Base-by-base conservation (phyloP, 1,140 invertebrate species). In the Listronotus bonariensis region DNA sequence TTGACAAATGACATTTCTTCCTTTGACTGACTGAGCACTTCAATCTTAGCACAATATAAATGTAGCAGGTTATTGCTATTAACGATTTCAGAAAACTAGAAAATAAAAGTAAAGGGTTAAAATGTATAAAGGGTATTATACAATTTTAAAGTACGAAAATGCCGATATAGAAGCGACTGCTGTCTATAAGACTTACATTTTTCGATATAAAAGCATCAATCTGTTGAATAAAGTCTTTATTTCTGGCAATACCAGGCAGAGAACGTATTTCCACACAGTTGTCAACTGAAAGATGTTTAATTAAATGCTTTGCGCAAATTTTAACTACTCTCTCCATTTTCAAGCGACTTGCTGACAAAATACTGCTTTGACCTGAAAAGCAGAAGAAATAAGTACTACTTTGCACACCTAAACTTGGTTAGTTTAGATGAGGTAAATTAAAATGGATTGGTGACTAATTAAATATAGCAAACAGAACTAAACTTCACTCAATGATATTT, bases 181-280 rank as follows among this genome's bases (percentile, higher is more conserved):
- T 60, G 20, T 8, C n/a, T 32, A 17, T 67, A 26, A 17, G 14
- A 82, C 82, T 82, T 78, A 89, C 88, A 74, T 92, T 83, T 67
- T 86, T 81, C 9, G 85, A 81, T 65, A 95, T 92, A 78, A 86
- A 93, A 6, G 80, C 74, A 78, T 92, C 89, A 40, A 91, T 85
- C 73, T 85, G 81, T 52, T 81, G 76, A 15, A 85, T 81, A 58
- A 90, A 84, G 41, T 82, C 80, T 48, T 84, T 82, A 76, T 88
- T 86, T 51, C 80, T 80, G 64, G 82, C 80, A 57, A 91, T 86
- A 45, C 88, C 88, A 54, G 87, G 87, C 69, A 91, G 77, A 18
- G 85, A 85, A 41, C 88, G 81, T 61, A 89, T 85, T 69, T 85
- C 86, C 64, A 93, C 84, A 78, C 89, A 92, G 74, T 88, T 91